These are phyloP conservation scores for Drosophila auraria DNA, from an alignment of 1,140 invertebrate genomes.

Conservation along the genomic window DNA sequence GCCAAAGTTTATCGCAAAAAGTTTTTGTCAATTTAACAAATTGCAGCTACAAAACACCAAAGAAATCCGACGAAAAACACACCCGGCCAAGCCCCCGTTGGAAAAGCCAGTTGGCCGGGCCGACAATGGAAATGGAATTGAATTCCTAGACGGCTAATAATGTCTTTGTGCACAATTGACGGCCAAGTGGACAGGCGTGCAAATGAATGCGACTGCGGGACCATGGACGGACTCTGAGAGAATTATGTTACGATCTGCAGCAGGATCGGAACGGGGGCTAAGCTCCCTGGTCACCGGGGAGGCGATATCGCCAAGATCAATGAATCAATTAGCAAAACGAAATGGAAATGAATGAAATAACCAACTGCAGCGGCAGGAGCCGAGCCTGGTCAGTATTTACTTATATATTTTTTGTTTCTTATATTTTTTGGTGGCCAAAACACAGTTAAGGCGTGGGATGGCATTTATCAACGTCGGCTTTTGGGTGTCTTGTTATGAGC, in stretches of 20 bases:
- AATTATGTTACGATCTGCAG: slow-evolving; percentile 74
- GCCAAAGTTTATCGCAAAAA: slow-evolving; percentile 78
- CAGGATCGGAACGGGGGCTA: slow-evolving; percentile 29
- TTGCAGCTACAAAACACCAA: slow-evolving; percentile 59
- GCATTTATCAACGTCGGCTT: slow-evolving; percentile 78
- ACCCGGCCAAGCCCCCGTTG: slow-evolving; percentile 45
- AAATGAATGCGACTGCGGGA: slow-evolving; percentile 64
- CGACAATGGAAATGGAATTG: slow-evolving; percentile 80
- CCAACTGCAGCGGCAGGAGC: slow-evolving; percentile 34
- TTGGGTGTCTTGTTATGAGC: slow-evolving; percentile 24
- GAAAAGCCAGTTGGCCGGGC: slow-evolving; percentile 43
- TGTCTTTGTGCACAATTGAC: slow-evolving; percentile 83
- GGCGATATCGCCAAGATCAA: slow-evolving; percentile 78
- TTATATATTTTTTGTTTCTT: slow-evolving; percentile 17
- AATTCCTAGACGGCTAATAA: slow-evolving; percentile 82
- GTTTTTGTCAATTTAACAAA: slow-evolving; percentile 84
- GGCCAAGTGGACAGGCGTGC: slow-evolving; percentile 73
- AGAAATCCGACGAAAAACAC: slow-evolving; percentile 18
- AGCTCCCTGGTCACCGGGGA: slow-evolving; percentile 41
- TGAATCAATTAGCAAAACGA: slow-evolving; percentile 81
- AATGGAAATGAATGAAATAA: slow-evolving; percentile 78
- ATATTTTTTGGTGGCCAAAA: slow-evolving; percentile 9
- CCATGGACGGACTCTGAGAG: slow-evolving; percentile 32
- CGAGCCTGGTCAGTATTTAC: slow-evolving; percentile 27
- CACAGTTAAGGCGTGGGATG: slow-evolving; percentile 73